Conservation (phyloP, 2,113 vertebrate species). For the Notechis scutatus region DNA sequence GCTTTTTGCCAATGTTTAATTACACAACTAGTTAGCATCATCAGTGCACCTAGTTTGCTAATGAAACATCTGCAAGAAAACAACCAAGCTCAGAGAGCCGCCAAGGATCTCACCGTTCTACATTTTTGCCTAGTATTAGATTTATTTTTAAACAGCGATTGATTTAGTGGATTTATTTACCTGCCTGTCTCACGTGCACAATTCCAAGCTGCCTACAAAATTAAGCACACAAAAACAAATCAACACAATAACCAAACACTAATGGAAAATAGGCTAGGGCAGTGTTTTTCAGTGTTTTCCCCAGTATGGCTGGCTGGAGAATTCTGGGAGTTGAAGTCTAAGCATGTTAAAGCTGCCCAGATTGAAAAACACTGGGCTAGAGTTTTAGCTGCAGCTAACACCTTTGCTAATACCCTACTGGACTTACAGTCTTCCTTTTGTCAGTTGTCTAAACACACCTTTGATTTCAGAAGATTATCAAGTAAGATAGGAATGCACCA, state of each 20-base stretch:
- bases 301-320: too few species aligned
- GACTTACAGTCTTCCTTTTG: too few species aligned
- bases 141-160: not conserved
- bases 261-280: not conserved
- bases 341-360: too few species aligned
- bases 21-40: not conserved
- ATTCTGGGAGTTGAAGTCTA: too few species aligned
- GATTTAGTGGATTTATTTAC: not conserved
- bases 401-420: too few species aligned
- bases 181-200: not conserved
- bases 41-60: not conserved
- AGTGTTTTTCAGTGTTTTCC: not conserved
- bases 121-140: not conserved
- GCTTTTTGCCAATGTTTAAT: not conserved
- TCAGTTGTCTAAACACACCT: too few species aligned
- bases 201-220: not conserved
- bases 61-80: not conserved
- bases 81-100: not conserved
- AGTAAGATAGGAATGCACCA: too few species aligned
- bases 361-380: too few species aligned
- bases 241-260: not conserved
- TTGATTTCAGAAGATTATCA: too few species aligned
- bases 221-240: not conserved
- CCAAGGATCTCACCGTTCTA: not conserved
- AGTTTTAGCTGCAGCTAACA: not conserved